Conservation (phyloP, 1,140 invertebrate genomes). For the Drosophila kikkawai region DNA sequence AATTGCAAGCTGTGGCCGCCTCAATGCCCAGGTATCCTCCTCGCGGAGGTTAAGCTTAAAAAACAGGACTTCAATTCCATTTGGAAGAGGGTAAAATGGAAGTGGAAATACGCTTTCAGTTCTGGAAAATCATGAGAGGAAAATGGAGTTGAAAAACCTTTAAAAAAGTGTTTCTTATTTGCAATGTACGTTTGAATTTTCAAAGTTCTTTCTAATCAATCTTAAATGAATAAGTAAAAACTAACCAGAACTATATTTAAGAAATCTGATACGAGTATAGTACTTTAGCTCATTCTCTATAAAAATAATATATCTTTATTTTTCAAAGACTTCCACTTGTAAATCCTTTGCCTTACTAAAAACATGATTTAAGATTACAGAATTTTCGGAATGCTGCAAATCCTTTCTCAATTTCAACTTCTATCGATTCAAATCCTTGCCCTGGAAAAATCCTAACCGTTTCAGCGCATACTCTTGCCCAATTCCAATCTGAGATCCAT, state of each 20-base stretch:
- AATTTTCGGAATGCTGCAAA: background rate
- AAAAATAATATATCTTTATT: background rate
- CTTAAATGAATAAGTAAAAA: background rate
- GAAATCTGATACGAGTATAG: background rate
- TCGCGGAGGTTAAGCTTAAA: background rate
- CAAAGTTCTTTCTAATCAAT: background rate
- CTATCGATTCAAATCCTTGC: background rate
- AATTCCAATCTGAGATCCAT: constrained; percentile 39
- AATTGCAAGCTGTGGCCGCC: constrained; percentile 63
- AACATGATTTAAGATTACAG: background rate
- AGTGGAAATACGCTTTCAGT: background rate
- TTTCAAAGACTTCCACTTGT: background rate
- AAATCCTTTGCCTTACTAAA: too few relatives aligned
- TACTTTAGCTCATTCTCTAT: background rate
- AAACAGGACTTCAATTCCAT: constrained; percentile 18
- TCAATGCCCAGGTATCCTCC: constrained; percentile 39
- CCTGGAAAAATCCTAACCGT: constrained; percentile 10
- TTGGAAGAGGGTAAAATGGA: background rate
- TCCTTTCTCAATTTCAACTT: constrained; percentile 12
- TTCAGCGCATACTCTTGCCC: constrained; percentile 13
- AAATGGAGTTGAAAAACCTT: background rate
- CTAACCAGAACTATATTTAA: background rate
- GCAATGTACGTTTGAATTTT: background rate
- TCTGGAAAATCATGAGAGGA: background rate
- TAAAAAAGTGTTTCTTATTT: background rate